Base-by-base conservation (phyloP, 2,888 invertebrate genomes). In the Tenthredo amoena region DNA sequence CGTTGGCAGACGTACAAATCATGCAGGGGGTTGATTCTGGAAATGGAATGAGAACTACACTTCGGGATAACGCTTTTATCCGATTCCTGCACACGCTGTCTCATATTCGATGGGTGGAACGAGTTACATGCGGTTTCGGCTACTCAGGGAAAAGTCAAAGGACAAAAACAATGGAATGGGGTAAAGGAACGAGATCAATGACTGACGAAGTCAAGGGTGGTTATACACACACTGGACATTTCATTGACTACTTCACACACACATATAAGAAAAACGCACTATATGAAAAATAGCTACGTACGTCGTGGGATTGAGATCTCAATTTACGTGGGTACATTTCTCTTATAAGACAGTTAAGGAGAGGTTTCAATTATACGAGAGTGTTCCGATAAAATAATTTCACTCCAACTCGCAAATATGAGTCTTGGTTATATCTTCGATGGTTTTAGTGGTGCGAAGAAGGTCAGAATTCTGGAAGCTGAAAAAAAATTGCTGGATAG, bases 1-100 rank as follows among this genome's bases (percentile, higher is more conserved):
- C 62, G 9, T 58, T 62, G 58, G 81, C 81, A 81, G 81, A 81
- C 81, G 34, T 81, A 81, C 81, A 81, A 81, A 81, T 81, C 81
- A 81, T 40, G 62, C 6, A 21, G 81, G 12, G 40, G 40, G 72
- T 74, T 62, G 10, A 21, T 34, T 40, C 21, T 31, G 7, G 0
- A 77, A 34, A 12, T 62, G 58, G 26, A 43, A 55, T 55, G 31
- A 26, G 55, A 50, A 77, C 15, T 10, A 34, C 50, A 50, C 26
- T 77, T 50, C 7, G 37, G 62, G 3, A 9, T 81, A 81, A 81
- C 81, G n/a, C 81, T 62, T 62, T 81, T 34, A 58, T 81, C 81
- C 81, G 62, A 81, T 81, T 81, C 21, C 62, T 58, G 40, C 81
- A 81, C 81, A 55, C 79, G 31, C 31, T 58, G 40, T 81, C 81